Conservation (phyloP, 2,888 invertebrate genomes). For the Axea sp. region DNA sequence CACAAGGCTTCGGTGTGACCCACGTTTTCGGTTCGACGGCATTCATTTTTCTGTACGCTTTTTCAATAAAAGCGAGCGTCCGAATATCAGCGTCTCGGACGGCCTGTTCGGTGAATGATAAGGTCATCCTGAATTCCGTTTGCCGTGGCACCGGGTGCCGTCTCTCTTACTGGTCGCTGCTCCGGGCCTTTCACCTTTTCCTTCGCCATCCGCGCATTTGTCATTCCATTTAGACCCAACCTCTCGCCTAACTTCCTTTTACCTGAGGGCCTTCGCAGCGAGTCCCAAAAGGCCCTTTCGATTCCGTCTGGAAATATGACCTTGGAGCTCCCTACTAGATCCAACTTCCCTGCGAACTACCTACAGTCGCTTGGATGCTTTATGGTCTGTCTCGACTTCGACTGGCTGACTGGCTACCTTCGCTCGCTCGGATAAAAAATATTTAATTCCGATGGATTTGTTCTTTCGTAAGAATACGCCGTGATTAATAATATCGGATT, state of each 20-base stretch:
- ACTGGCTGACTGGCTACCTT: too few species aligned
- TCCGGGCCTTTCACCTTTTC: conserved; percentile 63
- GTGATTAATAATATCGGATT: too few species aligned
- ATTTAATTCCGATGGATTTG: conserved; percentile 21
- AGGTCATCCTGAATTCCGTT: conserved; percentile 57
- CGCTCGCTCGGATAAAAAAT: conserved; percentile 8
- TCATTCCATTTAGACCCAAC: conserved; percentile 74
- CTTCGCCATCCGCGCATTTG: conserved; percentile 70
- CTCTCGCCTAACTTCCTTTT: conserved; percentile 73
- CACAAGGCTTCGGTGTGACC: conserved; percentile 16
- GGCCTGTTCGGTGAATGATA: conserved; percentile 50
- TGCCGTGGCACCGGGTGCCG: conserved; percentile 27
- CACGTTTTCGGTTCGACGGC: conserved; percentile 19
- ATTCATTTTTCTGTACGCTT: conserved; percentile 7
- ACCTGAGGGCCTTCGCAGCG: conserved; percentile 67
- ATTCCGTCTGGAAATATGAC: conserved; percentile 55
- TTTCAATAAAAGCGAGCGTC: conserved; percentile 35
- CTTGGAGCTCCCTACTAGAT: conserved; percentile 58
- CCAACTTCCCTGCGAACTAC: conserved; percentile 23
- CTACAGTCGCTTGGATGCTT: conserved; percentile 6
- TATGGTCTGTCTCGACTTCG: background rate
- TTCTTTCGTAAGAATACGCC: conserved; percentile 22
- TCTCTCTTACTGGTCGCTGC: conserved; percentile 17
- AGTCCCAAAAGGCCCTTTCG: conserved; percentile 58
- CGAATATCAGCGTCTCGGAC: conserved; percentile 17